These are phyloP conservation scores for Seriola quinqueradiata DNA, from an alignment of 2,113 vertebrate species.

Conservation along the genomic window DNA sequence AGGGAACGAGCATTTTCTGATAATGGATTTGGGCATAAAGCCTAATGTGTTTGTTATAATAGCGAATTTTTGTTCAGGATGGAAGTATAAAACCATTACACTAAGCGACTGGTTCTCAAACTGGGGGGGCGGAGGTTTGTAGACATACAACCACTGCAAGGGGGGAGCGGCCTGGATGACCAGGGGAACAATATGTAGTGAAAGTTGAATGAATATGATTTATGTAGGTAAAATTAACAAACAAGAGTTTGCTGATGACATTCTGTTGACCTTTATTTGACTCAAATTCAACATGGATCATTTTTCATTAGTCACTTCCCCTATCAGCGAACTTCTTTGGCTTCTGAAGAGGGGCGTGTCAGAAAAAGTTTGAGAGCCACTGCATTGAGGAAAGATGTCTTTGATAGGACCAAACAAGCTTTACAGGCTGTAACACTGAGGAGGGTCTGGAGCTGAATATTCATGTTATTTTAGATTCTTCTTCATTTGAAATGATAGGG, in stretches of 20 bases:
- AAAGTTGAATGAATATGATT: too few species aligned
- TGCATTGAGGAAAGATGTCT: slow-evolving; percentile 2
- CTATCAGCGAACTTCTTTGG: too few species aligned
- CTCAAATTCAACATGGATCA: too few species aligned
- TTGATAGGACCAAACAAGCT: slow-evolving; percentile 12
- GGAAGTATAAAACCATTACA: slow-evolving; percentile 31
- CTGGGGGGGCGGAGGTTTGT: too few species aligned
- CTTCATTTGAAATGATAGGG: slow-evolving; percentile 55
- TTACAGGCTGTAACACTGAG: neutral
- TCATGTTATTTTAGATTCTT: slow-evolving; percentile 3
- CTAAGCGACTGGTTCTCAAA: neutral
- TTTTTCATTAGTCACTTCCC: too few species aligned
- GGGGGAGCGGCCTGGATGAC: too few species aligned
- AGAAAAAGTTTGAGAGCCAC: slow-evolving; percentile 8
- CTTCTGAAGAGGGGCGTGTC: too few species aligned
- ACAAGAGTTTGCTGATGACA: too few species aligned
- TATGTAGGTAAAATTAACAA: too few species aligned
- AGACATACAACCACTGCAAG: too few species aligned
- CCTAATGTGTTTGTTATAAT: slow-evolving; percentile 46
- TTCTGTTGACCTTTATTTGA: too few species aligned
- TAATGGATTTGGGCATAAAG: slow-evolving; percentile 48
- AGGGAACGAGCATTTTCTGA: slow-evolving; percentile 36
- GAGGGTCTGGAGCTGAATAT: neutral
- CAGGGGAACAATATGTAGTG: too few species aligned
- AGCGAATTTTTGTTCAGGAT: slow-evolving; percentile 1